Percentiles rank a stretch among this genome's conserved stretches.
These are phyloP conservation scores for Pongo abelii DNA, from an alignment of 2,113 vertebrate genomes.

Conservation along the genomic window DNA sequence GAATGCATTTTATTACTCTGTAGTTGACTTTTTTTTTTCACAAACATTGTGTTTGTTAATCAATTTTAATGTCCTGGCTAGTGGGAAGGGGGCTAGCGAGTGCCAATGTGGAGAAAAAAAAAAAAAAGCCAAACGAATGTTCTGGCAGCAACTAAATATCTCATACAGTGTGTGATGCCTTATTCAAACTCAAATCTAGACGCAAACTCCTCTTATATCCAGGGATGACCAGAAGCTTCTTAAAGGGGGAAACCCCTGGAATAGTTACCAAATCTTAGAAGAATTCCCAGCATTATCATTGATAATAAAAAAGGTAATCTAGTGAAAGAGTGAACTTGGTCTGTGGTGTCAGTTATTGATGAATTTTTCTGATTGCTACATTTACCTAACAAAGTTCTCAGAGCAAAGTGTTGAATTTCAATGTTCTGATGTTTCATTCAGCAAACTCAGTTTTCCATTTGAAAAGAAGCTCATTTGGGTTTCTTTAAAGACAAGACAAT, in stretches of 20 bases:
- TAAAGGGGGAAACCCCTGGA: neutral
- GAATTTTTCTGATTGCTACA: conserved; percentile 44
- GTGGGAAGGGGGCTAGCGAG: neutral
- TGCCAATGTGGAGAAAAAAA: neutral
- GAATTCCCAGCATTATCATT: conserved; percentile 46
- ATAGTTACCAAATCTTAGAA: conserved; percentile 32
- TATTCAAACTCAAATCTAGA: neutral
- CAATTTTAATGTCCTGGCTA: neutral
- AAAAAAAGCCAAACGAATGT: neutral
- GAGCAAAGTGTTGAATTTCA: conserved; percentile 6
- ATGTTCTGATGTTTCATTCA: conserved; percentile 43
- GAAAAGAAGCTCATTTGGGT: neutral
- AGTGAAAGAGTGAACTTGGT: neutral
- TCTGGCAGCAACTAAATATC: neutral
- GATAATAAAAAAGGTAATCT: conserved; percentile 24
- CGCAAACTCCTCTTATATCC: neutral
- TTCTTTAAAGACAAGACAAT: neutral
- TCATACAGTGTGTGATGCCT: neutral
- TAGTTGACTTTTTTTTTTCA: conserved; percentile 3
- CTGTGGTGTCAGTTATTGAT: conserved; percentile 5
- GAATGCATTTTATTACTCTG: conserved; percentile 64
- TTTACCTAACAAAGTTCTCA: conserved; percentile 12
- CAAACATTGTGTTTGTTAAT: conserved; percentile 54
- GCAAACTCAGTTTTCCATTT: neutral
- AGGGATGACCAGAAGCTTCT: neutral